Base-by-base conservation (phyloP, 2,888 invertebrate genomes). In the Philereme vetulata region DNA sequence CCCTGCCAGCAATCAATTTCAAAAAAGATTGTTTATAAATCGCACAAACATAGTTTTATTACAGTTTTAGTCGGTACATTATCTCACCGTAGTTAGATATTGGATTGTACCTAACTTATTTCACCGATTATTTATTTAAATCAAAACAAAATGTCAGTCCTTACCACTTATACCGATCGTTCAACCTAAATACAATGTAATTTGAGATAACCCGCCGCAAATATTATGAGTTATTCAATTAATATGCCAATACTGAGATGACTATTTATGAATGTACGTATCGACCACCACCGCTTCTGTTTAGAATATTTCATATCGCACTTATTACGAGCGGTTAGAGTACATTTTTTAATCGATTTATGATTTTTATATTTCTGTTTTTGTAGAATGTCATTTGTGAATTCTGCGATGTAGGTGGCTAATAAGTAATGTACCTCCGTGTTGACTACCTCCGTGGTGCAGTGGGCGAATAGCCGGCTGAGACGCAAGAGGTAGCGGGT, bases 111-210 rank as follows among this genome's bases (percentile, higher is more conserved):
- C 21, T 21, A 21, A 21, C 36, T 46, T 11, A 9, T 53, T 45
- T 7, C 52, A 53, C 45, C 36, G 6, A 47, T 54, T 49, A 55
- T 4, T 40, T 6, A 45, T 57, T 35, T 44, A 38, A 46, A 42
- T 51, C 33, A 42, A 42, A 60, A 54, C 42, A 36, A 43, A 61
- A 50, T 38, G 32, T 7, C 40, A 51, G 53, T 51, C 46, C 11
- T 47, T 44, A 59, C 58, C 53, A 56, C 56, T 60, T 51, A 48
- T 35, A 45, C n/a, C 47, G 66, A 64, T 43, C 66, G 9, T 66
- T 68, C 66, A 68, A 68, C 64, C 62, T 64, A 56, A 66, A 65
- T 65, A 61, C 58, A 52, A 55, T 46, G 65, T 66, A 64, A 68
- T 59, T 49, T 21, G 50, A 64, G 68, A 66, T 65, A 65, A 62